phyloP scores from a whole-genome alignment of 2,888 invertebrate species.

The Athetis lepigone region DNA sequence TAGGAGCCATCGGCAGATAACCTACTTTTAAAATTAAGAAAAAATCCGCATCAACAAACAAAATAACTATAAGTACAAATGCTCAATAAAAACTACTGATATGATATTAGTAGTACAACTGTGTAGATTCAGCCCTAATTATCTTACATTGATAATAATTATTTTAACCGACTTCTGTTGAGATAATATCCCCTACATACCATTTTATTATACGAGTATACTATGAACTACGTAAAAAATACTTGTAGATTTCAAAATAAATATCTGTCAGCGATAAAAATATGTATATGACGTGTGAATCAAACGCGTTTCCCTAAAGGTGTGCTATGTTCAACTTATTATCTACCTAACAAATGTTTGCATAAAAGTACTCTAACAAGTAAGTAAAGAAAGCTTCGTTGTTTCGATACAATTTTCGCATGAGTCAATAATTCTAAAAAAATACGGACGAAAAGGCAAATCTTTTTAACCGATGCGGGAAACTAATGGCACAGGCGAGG shows the following conservation, averaged over 20 bases:
- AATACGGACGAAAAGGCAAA: slow-evolving; percentile 86
- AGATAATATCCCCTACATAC: neutral
- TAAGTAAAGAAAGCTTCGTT: slow-evolving; percentile 64
- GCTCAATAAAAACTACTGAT: no score
- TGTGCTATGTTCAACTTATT: neutral
- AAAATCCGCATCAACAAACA: no score
- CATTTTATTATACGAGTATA: neutral
- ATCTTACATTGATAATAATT: no score
- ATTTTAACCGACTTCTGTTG: no score
- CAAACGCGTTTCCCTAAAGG: slow-evolving; percentile 5
- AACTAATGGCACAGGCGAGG: slow-evolving; percentile 90
- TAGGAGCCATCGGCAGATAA: no score
- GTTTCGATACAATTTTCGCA: slow-evolving; percentile 81
- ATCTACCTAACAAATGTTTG: neutral
- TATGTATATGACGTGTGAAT: slow-evolving; percentile 13
- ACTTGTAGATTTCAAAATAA: slow-evolving; percentile 13
- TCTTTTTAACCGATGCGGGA: slow-evolving; percentile 90
- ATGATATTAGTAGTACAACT: neutral
- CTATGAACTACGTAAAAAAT: slow-evolving; percentile 1
- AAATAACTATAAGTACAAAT: no score
- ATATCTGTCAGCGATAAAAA: slow-evolving; percentile 12
- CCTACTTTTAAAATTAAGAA: no score
- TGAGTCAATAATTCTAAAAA: slow-evolving; percentile 86
- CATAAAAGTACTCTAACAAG: neutral
- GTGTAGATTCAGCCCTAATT: neutral